Evolutionary conservation across 1,140 invertebrate species (phyloP).

Genomic region (Drosophila pachea): DNA sequence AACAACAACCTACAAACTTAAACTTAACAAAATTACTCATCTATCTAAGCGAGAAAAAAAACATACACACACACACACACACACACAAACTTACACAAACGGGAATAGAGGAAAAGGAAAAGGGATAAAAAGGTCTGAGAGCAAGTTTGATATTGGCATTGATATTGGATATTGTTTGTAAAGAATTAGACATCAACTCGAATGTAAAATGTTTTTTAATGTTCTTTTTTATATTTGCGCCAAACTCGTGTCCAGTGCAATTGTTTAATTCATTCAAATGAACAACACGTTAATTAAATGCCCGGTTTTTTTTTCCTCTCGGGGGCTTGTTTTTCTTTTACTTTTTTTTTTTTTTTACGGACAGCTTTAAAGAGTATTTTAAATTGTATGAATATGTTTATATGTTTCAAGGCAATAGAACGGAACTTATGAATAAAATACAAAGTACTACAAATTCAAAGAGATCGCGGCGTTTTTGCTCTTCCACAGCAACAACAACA

Average conservation of each 20-base stretch:
- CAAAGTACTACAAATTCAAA: constrained; percentile 59
- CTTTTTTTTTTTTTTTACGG: constrained; percentile 17
- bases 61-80: too few relatives aligned
- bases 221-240: constrained; percentile 1
- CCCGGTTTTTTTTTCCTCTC: background rate
- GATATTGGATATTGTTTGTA: constrained; percentile 51
- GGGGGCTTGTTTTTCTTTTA: constrained; percentile 3
- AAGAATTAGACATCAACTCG: background rate
- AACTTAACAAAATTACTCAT: constrained; percentile 66
- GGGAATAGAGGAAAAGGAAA: background rate
- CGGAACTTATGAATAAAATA: constrained; percentile 73
- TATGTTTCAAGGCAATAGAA: constrained; percentile 45
- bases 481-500: background rate
- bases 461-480: background rate
- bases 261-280: constrained; percentile 30
- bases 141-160: constrained; percentile 58
- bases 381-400: constrained; percentile 10
- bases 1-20: constrained; percentile 26
- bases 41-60: constrained; percentile 50
- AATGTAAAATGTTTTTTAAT: constrained; percentile 12
- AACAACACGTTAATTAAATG: constrained; percentile 17
- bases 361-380: constrained; percentile 26
- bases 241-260: constrained; percentile 33
- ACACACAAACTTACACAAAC: too few relatives aligned
- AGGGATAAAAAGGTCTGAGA: constrained; percentile 43